A percentile compares a stretch with the other conserved stretches of the same genome.
phyloP scores from a whole-genome alignment of 2,797 vertebrate species.

The Sarcophilus harrisii region DNA sequence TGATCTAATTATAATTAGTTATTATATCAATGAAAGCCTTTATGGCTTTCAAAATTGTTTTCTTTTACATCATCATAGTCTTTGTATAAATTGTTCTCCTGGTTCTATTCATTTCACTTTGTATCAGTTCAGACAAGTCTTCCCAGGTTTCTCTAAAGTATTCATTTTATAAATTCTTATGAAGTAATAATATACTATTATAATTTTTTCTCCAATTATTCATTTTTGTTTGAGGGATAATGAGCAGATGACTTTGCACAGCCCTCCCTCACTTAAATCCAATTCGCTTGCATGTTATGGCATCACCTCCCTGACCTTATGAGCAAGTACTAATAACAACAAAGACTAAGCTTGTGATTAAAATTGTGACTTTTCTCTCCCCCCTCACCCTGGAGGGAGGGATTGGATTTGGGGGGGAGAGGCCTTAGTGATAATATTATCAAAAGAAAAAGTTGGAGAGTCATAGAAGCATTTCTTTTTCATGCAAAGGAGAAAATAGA shows the following conservation, averaged over 20 bases:
- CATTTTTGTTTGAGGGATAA: too few species aligned
- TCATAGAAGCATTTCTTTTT: neutral
- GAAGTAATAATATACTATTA: neutral
- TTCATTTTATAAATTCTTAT: neutral
- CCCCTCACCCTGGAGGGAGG: too few species aligned
- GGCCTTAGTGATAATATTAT: neutral
- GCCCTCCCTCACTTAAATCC: too few species aligned
- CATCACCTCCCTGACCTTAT: too few species aligned
- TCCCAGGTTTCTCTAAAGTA: neutral
- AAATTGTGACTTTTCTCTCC: too few species aligned
- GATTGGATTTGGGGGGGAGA: neutral
- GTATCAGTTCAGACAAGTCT: neutral
- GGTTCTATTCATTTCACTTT: neutral
- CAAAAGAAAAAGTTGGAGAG: neutral
- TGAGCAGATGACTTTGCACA: too few species aligned
- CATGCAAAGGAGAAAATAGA: neutral
- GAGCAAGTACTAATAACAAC: too few species aligned
- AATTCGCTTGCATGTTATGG: too few species aligned
- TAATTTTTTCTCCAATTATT: neutral
- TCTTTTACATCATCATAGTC: neutral
- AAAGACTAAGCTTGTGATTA: too few species aligned
- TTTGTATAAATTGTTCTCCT: neutral
- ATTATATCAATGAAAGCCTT: neutral
- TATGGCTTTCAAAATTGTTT: neutral
- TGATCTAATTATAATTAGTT: neutral